Base-by-base conservation (phyloP, 1,140 invertebrate species). In the Asobara japonica region DNA sequence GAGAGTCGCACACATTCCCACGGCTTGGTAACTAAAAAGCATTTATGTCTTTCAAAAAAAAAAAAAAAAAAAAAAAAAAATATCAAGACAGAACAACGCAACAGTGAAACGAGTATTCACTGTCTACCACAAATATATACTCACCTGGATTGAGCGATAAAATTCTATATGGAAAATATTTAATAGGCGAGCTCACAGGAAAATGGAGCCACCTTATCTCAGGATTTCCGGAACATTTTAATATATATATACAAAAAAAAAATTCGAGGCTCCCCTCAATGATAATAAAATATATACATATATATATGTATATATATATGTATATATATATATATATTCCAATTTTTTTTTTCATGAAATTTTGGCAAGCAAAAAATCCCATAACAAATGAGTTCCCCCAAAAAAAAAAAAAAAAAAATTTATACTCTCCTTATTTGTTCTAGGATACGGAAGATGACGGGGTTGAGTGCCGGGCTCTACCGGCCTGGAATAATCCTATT, bases 391-490 rank as follows among this genome's bases (percentile, higher is more conserved):
- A n/a, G n/a, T n/a, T n/a, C n/a, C n/a, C n/a, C n/a, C n/a, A n/a
- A n/a, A n/a, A n/a, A n/a, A n/a, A n/a, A n/a, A n/a, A n/a, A n/a
- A n/a, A n/a, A n/a, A n/a, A n/a, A n/a, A n/a, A n/a, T n/a, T n/a
- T n/a, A n/a, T n/a, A n/a, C n/a, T 62, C 65, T 16, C 36, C 65
- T 69, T 61, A 72, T 79, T 68, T 78, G 68, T 86, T 86, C 65
- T 80, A 87, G 86, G 48, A 80, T 78, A 80, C 80, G 78, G 76
- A 81, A 83, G 73, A 78, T 86, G 86, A 83, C 84, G 85, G 83
- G 83, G 81, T 80, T 83, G 80, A 83, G 79, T 77, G 80, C 84
- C 82, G 84, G 83, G 84, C 80, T 82, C 60, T 81, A 79, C 81
- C 83, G 82, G 84, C 80, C 85, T 83, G 85, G 85, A 76, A 82